Evolutionary conservation across 1,140 invertebrate species (phyloP).

Genomic region (Platyura marginata): DNA sequence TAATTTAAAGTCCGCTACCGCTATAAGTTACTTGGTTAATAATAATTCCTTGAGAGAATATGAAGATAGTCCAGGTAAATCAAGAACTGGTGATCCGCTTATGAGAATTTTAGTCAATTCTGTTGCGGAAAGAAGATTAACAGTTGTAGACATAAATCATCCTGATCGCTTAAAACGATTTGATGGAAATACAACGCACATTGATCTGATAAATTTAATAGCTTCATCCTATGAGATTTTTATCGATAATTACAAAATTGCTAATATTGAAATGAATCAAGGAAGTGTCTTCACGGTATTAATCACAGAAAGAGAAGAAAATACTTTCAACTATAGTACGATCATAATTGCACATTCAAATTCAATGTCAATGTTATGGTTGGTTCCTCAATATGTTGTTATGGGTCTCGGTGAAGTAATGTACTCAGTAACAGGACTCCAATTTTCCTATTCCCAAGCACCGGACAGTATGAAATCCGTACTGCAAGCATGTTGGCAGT

Average conservation of each 20-base stretch:
- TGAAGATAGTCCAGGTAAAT: conserved; percentile 22
- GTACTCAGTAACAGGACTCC: conserved; percentile 53
- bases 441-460: conserved; percentile 45
- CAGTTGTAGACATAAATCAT: not conserved
- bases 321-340: not conserved
- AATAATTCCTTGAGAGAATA: conserved; percentile 12
- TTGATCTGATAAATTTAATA: not conserved
- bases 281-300: conserved; percentile 14
- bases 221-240: not conserved
- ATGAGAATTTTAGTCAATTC: conserved; percentile 9
- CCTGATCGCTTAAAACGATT: not conserved
- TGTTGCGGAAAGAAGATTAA: no score
- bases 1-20: conserved; percentile 15
- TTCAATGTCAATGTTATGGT: conserved; percentile 52
- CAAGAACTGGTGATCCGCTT: conserved; percentile 22
- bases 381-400: conserved; percentile 65
- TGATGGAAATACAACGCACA: not conserved
- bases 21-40: conserved; percentile 18
- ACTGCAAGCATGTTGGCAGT: conserved; percentile 56
- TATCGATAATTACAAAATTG: not conserved
- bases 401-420: conserved; percentile 56
- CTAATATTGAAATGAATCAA: not conserved
- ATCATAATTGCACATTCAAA: not conserved
- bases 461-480: conserved; percentile 51
- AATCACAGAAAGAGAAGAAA: not conserved